Conservation (phyloP, 1,140 invertebrate species). For the Lucilia cuprina region DNA sequence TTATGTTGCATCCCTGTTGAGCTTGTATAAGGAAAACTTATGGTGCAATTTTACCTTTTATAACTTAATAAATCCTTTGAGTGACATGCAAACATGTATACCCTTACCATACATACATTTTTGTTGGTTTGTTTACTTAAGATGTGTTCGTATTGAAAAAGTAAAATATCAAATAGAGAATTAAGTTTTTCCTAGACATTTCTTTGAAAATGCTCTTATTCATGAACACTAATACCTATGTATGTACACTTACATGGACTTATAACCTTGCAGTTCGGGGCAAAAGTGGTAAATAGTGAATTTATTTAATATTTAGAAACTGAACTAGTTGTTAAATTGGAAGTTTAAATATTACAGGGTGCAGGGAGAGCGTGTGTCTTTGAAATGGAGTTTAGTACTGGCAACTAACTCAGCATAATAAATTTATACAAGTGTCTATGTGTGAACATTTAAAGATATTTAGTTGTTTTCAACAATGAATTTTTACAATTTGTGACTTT, state of each 20-base stretch:
- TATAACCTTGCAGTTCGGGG: no score
- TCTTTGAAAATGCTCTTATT: not conserved
- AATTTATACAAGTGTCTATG: not conserved
- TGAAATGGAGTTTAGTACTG: not conserved
- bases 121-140: slow-evolving; percentile 23
- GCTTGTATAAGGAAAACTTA: not conserved
- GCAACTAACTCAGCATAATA: not conserved
- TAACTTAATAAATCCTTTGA: slow-evolving; percentile 34
- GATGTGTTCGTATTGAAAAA: not conserved
- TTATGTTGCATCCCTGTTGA: not conserved
- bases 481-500: slow-evolving; percentile 32
- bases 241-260: not conserved
- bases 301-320: no score
- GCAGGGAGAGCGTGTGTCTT: not conserved
- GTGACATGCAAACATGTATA: slow-evolving; percentile 3
- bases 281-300: no score
- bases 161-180: slow-evolving; percentile 15
- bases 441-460: slow-evolving; percentile 6
- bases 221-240: no score
- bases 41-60: slow-evolving; percentile 31
- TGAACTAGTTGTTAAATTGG: no score
- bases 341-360: no score
- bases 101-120: not conserved
- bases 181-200: slow-evolving; percentile 5
- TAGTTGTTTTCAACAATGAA: slow-evolving; percentile 3